These are phyloP conservation scores for Plecotus auritus DNA, from an alignment of 2,113 vertebrate genomes.

Conservation along the genomic window DNA sequence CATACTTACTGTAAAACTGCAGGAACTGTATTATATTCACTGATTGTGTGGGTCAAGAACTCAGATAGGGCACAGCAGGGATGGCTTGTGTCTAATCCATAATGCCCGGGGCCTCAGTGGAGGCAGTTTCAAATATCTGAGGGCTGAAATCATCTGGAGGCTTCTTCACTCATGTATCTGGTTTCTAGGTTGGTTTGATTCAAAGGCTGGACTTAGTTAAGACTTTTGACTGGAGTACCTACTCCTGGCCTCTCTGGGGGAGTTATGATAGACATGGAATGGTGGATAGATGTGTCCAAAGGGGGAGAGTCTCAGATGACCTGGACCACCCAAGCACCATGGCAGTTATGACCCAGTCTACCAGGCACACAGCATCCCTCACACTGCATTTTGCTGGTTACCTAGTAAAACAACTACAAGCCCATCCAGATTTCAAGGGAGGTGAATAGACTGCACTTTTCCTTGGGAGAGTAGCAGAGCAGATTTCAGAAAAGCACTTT, in stretches of 20 bases:
- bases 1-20: not conserved
- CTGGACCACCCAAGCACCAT: not conserved
- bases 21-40: not conserved
- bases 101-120: not conserved
- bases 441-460: not conserved
- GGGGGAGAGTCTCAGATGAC: too few species aligned
- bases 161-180: not conserved
- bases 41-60: not conserved
- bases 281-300: not conserved
- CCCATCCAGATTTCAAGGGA: not conserved
- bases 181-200: not conserved
- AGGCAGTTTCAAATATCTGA: not conserved
- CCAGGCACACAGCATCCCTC: too few species aligned
- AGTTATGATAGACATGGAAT: too few species aligned
- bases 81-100: not conserved
- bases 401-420: not conserved
- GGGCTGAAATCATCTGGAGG: not conserved
- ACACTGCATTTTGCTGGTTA: not conserved
- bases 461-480: not conserved
- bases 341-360: not conserved
- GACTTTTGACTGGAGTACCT: not conserved
- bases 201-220: not conserved
- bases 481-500: not conserved
- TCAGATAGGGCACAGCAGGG: not conserved
- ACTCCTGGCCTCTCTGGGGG: fast-evolving